Evolutionary conservation across 2,888 invertebrate genomes (phyloP).

Genomic region (Liodrosophila aerea): DNA sequence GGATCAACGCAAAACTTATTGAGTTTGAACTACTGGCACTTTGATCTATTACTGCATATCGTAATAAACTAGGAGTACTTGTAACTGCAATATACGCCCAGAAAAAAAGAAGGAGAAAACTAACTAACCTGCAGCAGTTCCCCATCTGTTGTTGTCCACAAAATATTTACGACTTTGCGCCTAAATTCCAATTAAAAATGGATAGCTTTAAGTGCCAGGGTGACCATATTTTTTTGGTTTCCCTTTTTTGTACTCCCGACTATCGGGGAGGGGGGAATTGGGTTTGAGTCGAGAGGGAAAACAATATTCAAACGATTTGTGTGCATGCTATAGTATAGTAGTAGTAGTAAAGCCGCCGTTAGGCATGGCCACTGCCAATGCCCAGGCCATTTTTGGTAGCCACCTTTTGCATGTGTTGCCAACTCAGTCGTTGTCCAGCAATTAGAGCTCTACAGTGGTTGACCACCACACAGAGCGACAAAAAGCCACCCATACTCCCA

Average conservation of each 20-base stretch:
- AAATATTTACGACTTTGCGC: slow-evolving; percentile 70
- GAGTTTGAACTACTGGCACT: no score
- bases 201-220: slow-evolving; percentile 56
- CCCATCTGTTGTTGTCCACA: slow-evolving; percentile 16
- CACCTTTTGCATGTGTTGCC: slow-evolving; percentile 44
- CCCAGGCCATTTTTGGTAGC: slow-evolving; percentile 28
- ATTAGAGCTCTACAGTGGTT: slow-evolving; percentile 67
- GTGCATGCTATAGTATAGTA: slow-evolving; percentile 41
- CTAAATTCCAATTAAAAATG: slow-evolving; percentile 75
- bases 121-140: slow-evolving; percentile 6
- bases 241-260: no score
- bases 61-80: not conserved
- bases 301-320: slow-evolving; percentile 73
- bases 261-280: no score
- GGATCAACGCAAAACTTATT: no score
- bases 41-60: not conserved
- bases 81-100: not conserved
- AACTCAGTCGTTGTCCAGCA: slow-evolving; percentile 53
- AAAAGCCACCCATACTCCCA: slow-evolving; percentile 5
- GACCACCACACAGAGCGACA: slow-evolving; percentile 43
- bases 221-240: slow-evolving; percentile 13
- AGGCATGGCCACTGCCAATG: slow-evolving; percentile 32
- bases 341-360: slow-evolving; percentile 40
- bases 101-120: slow-evolving; percentile 9
- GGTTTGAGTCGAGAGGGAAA: slow-evolving; percentile 23